These are phyloP conservation scores for Plumapathes pennacea DNA, from an alignment of 92 coral and sea anemone genomes.

Conservation along the genomic window DNA sequence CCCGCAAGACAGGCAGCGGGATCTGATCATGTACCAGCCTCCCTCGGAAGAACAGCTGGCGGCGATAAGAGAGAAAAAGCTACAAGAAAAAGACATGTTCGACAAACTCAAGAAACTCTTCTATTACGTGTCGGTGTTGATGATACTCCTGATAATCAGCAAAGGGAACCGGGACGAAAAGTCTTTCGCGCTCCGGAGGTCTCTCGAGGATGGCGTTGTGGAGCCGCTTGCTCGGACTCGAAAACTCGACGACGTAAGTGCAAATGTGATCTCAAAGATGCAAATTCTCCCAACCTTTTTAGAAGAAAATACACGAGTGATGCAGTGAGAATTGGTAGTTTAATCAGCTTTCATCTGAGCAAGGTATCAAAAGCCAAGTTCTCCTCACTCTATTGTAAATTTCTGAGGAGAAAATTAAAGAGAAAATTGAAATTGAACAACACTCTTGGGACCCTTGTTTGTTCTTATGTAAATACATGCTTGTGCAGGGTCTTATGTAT, in stretches of 20 bases:
- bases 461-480: no score
- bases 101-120: slow-evolving; percentile 7
- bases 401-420: no score
- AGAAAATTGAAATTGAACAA: no score
- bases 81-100: slow-evolving; percentile 21
- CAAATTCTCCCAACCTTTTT: no score
- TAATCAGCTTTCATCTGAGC: no score
- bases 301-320: no score
- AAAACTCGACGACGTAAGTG: slow-evolving; percentile 7
- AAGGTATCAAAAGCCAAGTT: no score
- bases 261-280: no score
- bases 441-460: no score
- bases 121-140: slow-evolving; percentile 9
- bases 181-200: slow-evolving; percentile 25
- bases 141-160: slow-evolving; percentile 8
- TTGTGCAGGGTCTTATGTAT: no score
- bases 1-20: slow-evolving; percentile 11
- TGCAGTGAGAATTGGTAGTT: no score
- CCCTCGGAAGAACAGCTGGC: slow-evolving; percentile 13
- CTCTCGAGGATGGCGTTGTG: slow-evolving; percentile 20
- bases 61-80: slow-evolving; percentile 9
- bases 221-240: slow-evolving; percentile 17
- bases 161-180: slow-evolving; percentile 4
- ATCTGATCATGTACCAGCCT: slow-evolving; percentile 8
- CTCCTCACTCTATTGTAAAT: no score